These are phyloP conservation scores for Myotis daubentonii DNA, from an alignment of 2,797 vertebrate species.

Conservation along the genomic window DNA sequence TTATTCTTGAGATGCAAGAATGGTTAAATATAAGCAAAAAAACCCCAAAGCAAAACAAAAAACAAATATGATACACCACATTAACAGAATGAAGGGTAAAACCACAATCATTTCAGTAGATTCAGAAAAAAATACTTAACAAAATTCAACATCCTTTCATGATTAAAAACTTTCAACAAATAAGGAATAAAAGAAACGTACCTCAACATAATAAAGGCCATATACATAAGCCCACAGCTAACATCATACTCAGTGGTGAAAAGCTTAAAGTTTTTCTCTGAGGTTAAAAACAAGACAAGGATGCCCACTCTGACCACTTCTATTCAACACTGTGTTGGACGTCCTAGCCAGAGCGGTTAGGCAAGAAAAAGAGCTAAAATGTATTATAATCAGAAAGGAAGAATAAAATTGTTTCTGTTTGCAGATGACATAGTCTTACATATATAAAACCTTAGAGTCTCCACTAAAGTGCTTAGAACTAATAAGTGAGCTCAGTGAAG, in stretches of 20 bases:
- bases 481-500: neutral
- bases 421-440: neutral
- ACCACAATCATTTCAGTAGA: neutral
- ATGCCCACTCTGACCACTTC: neutral
- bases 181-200: neutral
- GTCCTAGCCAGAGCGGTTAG: neutral
- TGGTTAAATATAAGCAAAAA: neutral
- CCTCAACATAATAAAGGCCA: neutral
- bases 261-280: neutral
- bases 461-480: neutral
- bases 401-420: neutral
- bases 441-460: neutral
- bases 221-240: neutral
- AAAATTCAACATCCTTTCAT: neutral
- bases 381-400: neutral
- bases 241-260: neutral
- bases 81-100: neutral
- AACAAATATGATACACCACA: neutral
- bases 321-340: neutral
- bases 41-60: neutral
- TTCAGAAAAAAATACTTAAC: neutral
- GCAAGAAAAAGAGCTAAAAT: neutral
- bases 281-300: neutral
- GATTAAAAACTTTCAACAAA: neutral
- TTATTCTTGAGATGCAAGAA: neutral